phyloP scores from a whole-genome alignment of 2,888 invertebrate species.

The Odontocolon sp. region DNA sequence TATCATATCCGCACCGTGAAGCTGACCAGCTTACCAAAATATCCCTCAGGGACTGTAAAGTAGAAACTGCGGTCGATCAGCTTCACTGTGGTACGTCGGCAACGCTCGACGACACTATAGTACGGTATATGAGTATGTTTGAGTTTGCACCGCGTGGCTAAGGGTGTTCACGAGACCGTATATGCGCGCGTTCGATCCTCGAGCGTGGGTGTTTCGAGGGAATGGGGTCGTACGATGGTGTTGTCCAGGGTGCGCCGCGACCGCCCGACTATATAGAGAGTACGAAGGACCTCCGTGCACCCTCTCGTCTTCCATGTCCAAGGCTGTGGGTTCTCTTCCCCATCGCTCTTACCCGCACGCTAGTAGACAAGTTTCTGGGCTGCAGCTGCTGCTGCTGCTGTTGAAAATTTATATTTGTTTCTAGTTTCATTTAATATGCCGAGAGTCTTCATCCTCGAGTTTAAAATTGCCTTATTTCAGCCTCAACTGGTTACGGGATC shows the following conservation, averaged over 20 bases:
- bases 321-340: not conserved
- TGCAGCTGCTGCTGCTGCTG: not conserved
- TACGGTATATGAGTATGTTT: not conserved
- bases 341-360: no score
- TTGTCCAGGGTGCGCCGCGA: not conserved
- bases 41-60: no score
- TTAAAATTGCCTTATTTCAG: no score
- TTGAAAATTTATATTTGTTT: not conserved
- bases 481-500: no score
- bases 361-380: not conserved
- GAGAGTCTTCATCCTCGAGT: no score
- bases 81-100: constrained; percentile 9
- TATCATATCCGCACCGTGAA: not conserved
- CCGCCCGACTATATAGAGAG: constrained; percentile 1
- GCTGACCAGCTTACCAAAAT: constrained; percentile 2
- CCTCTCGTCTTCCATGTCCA: not conserved
- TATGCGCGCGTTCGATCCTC: constrained; percentile 7
- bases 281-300: not conserved
- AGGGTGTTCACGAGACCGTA: constrained; percentile 7
- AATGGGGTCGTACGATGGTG: constrained; percentile 6
- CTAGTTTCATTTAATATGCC: no score
- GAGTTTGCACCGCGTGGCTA: not conserved
- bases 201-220: constrained; percentile 7
- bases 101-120: constrained; percentile 2
- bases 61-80: no score